Evolutionary conservation across 2,797 vertebrate species (phyloP).

Genomic region (Setipinna tenuifilis): DNA sequence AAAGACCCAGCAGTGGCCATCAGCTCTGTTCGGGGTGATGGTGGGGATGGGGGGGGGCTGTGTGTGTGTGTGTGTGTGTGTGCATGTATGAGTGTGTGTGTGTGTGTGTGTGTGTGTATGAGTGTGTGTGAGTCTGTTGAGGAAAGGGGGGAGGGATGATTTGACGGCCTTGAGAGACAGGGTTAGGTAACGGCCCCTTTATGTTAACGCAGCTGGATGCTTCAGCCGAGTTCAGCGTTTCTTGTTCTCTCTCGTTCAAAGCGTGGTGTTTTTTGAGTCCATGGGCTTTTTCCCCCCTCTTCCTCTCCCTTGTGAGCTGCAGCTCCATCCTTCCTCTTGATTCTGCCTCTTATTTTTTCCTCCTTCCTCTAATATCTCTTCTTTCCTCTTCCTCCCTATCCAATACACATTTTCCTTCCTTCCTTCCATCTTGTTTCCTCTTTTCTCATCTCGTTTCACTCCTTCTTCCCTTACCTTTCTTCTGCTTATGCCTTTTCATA

Average conservation of each 20-base stretch:
- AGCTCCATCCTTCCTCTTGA: neutral
- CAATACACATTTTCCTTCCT: neutral
- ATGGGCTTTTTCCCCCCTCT: neutral
- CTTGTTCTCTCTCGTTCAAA: neutral
- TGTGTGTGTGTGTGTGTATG: neutral
- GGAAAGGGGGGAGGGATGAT: neutral
- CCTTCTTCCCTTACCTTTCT: too few relatives aligned
- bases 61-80: too few relatives aligned
- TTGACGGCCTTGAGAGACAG: neutral
- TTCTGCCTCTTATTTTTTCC: neutral
- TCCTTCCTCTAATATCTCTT: neutral
- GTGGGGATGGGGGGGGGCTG: neutral
- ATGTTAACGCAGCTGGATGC: neutral
- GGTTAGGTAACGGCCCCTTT: conserved; percentile 9
- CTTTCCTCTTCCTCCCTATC: neutral
- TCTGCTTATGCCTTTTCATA: too few relatives aligned
- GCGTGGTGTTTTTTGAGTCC: neutral
- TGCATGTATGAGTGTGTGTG: neutral
- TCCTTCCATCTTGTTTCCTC: too few relatives aligned
- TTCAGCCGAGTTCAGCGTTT: neutral
- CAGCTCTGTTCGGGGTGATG: neutral
- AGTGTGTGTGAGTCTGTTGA: neutral
- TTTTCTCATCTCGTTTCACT: too few relatives aligned
- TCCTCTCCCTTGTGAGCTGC: neutral
- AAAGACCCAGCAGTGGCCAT: neutral